Evolutionary conservation across 2,113 vertebrate genomes (phyloP).

Genomic region (Vulpes ferrilata): DNA sequence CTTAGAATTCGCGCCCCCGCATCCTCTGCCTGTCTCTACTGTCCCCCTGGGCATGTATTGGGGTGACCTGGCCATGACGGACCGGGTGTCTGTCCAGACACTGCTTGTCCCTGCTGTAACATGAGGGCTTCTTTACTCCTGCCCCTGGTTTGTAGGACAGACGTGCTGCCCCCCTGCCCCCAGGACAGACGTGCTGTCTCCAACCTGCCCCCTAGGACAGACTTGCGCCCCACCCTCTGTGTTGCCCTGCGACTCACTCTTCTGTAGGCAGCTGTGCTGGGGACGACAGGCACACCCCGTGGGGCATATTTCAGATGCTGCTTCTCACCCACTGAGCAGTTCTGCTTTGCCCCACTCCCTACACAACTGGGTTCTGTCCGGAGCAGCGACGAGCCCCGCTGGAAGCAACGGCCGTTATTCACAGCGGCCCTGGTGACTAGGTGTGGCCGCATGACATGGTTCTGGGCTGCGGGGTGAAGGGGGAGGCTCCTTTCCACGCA

Average conservation of each 20-base stretch:
- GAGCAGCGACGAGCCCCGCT: too few relatives aligned
- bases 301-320: not conserved
- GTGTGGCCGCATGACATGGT: not conserved
- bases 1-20: rapidly evolving
- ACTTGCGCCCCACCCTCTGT: rapidly evolving
- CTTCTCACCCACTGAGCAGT: too few relatives aligned
- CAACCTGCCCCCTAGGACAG: too few relatives aligned
- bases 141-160: not conserved
- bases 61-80: rapidly evolving
- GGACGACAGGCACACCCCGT: too few relatives aligned
- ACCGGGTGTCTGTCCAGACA: not conserved
- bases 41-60: not conserved
- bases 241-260: not conserved
- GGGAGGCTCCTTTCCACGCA: not conserved
- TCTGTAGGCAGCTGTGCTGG: too few relatives aligned
- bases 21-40: not conserved
- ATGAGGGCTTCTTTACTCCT: not conserved
- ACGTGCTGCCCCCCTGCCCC: not conserved
- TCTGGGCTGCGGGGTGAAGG: not conserved
- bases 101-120: rapidly evolving
- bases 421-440: not conserved
- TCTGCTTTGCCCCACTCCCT: not conserved
- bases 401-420: not conserved
- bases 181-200: not conserved
- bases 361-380: not conserved